Percentiles rank a stretch among this genome's conserved stretches.
phyloP scores from a whole-genome alignment of 2,113 vertebrate genomes.

The Chrysemys picta region DNA sequence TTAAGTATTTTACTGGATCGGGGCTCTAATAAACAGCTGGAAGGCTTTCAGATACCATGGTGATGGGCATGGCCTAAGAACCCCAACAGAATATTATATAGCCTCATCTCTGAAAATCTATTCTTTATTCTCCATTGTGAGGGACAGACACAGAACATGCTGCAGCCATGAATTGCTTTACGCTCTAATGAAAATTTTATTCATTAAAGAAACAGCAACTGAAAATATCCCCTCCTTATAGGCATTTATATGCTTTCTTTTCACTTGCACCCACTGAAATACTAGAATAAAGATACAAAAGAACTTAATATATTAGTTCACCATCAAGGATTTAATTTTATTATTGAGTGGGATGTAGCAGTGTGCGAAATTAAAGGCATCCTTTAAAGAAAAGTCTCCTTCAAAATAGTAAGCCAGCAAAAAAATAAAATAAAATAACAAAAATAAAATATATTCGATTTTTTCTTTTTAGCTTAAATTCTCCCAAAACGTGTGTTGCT shows the following conservation, averaged over 20 bases:
- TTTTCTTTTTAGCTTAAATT: conserved; percentile 41
- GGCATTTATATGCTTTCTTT: neutral
- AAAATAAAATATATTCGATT: neutral
- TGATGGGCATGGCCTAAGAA: neutral
- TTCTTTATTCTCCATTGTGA: neutral
- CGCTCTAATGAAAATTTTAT: neutral
- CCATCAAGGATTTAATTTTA: too few species aligned
- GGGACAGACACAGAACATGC: neutral
- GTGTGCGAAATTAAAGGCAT: neutral
- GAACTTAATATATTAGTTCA: too few species aligned
- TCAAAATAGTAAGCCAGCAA: neutral
- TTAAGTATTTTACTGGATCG: neutral
- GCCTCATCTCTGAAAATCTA: neutral
- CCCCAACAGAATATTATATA: neutral
- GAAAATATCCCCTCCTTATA: conserved; percentile 6
- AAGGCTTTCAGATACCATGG: neutral
- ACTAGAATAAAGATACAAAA: neutral
- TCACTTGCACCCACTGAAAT: neutral
- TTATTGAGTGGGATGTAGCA: neutral
- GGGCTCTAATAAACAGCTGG: neutral
- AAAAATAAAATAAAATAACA: neutral
- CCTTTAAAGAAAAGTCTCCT: neutral
- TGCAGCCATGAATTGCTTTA: neutral
- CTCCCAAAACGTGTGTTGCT: neutral
- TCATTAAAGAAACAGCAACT: neutral